Evolutionary conservation across 1,140 invertebrate species (phyloP).

Genomic region (Drosophila sechellia): DNA sequence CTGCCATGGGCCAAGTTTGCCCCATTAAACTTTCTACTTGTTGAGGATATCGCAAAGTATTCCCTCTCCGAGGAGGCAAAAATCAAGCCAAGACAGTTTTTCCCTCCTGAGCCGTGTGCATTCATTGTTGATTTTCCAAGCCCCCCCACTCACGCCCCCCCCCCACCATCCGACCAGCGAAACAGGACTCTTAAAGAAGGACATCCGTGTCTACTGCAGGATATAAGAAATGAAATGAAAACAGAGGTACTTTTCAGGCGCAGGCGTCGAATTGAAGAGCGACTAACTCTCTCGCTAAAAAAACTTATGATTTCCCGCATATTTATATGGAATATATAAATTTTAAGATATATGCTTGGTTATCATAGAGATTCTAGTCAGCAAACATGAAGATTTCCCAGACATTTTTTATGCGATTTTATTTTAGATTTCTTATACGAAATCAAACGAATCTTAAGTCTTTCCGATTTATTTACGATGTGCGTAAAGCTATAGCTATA

Average conservation of each 20-base stretch:
- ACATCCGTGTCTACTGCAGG: not conserved
- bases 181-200: not conserved
- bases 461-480: constrained; percentile 36
- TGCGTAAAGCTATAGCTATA: constrained; percentile 27
- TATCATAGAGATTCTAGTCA: not conserved
- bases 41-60: constrained; percentile 48
- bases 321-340: constrained; percentile 1
- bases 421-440: constrained; percentile 17
- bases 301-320: constrained; percentile 23
- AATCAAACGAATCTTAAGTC: constrained; percentile 25
- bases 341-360: not conserved
- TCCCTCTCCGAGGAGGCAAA: constrained; percentile 13
- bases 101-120: constrained; percentile 9
- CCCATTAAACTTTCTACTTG: constrained; percentile 51
- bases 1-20: constrained; percentile 25
- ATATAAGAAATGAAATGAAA: constrained; percentile 12
- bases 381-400: constrained; percentile 2
- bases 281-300: constrained; percentile 19
- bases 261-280: constrained; percentile 36
- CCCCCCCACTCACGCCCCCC: not conserved
- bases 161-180: not conserved
- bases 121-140: not conserved
- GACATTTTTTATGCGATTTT: constrained; percentile 6
- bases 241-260: constrained; percentile 14
- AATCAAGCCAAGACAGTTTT: constrained; percentile 25